These are phyloP conservation scores for Chymomyza procnemis DNA, from an alignment of 2,888 invertebrate species.

Conservation along the genomic window DNA sequence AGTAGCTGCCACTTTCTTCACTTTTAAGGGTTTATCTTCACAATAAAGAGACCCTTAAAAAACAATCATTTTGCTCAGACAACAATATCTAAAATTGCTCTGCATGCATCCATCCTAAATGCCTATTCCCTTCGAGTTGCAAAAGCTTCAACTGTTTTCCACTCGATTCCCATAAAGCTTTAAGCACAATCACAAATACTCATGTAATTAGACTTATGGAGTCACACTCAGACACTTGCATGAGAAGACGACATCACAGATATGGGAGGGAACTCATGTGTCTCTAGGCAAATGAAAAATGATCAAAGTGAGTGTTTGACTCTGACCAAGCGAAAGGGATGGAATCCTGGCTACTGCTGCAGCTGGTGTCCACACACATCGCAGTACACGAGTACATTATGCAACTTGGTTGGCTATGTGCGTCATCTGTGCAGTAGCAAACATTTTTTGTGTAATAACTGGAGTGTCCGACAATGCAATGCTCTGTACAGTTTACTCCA, in stretches of 20 bases:
- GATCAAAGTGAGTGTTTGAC: conserved; percentile 72
- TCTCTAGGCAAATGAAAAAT: conserved; percentile 64
- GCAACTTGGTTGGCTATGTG: not conserved
- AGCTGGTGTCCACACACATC: conserved; percentile 39
- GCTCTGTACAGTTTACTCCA: not conserved
- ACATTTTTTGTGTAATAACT: not conserved
- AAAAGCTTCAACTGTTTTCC: conserved; percentile 36
- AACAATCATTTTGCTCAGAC: no score
- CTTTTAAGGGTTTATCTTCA: no score
- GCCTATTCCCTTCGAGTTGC: not conserved
- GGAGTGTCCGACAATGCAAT: not conserved
- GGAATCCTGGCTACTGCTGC: conserved; percentile 37
- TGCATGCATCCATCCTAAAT: not conserved
- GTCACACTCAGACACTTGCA: conserved; percentile 18
- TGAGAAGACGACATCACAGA: conserved; percentile 21
- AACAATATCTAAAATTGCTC: not conserved
- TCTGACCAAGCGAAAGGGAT: conserved; percentile 36
- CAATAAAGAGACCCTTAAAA: no score
- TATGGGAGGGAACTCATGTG: conserved; percentile 41
- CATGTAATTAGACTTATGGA: not conserved
- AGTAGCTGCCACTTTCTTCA: no score
- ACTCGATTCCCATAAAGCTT: conserved; percentile 51
- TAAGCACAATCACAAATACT: conserved; percentile 10
- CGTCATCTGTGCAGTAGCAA: not conserved
- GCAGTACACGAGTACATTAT: not conserved